phyloP scores from a whole-genome alignment of 1,140 invertebrate genomes.

The Acromyrmex heyeri region DNA sequence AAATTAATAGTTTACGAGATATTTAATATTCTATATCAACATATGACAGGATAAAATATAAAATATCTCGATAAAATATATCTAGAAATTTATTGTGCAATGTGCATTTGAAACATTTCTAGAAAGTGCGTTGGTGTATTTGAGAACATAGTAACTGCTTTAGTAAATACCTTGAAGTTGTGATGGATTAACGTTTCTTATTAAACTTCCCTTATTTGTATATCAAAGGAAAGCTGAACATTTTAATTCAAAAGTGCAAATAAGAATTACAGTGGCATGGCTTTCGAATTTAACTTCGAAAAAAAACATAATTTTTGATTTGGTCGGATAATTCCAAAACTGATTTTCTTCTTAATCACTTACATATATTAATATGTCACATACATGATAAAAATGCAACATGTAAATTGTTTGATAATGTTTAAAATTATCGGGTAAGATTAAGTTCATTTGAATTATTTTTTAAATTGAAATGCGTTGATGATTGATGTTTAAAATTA shows the following conservation, averaged over 20 bases:
- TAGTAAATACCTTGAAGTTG: conserved; percentile 34
- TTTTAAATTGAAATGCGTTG: background rate
- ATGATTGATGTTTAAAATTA: background rate
- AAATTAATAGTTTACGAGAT: no score
- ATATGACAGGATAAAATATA: no score
- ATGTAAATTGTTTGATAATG: background rate
- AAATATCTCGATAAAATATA: no score
- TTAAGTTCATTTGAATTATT: conserved; percentile 6
- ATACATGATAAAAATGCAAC: background rate
- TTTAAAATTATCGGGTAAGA: background rate
- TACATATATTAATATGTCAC: background rate
- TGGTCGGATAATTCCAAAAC: background rate
- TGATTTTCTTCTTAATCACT: background rate
- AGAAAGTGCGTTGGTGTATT: conserved; percentile 35
- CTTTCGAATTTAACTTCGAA: conserved; percentile 8
- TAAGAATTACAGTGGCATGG: conserved; percentile 3
- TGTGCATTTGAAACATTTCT: background rate
- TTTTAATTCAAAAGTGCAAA: conserved; percentile 24
- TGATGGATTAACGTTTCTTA: conserved; percentile 23
- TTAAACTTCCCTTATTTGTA: conserved; percentile 57
- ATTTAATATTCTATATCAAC: no score
- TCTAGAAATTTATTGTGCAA: background rate
- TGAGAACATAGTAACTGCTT: conserved; percentile 31
- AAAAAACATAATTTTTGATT: conserved; percentile 11
- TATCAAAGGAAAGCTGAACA: background rate